phyloP scores from a whole-genome alignment of 2,797 vertebrate genomes.

The Borostomias antarcticus region DNA sequence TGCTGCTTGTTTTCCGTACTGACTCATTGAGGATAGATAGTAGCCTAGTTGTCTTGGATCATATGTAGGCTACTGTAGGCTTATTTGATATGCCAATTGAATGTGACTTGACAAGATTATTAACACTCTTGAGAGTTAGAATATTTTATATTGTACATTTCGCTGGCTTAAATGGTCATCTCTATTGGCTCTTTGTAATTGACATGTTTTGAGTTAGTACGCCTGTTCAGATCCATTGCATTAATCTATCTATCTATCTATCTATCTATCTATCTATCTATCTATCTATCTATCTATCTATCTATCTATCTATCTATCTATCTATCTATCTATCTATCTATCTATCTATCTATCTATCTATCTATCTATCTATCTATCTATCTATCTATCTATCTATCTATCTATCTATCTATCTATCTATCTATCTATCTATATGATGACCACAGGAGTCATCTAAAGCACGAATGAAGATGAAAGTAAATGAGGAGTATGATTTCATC shows the following conservation, averaged over 20 bases:
- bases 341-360: too few species aligned
- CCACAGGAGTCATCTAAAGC: neutral
- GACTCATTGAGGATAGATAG: neutral
- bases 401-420: neutral
- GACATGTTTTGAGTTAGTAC: too few species aligned
- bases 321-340: too few species aligned
- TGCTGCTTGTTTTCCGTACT: conserved; percentile 3
- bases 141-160: neutral
- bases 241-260: too few species aligned
- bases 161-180: neutral
- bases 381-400: too few species aligned
- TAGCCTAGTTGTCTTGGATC: neutral
- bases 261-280: too few species aligned
- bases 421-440: neutral
- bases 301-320: too few species aligned
- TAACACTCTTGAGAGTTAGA: neutral
- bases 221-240: too few species aligned
- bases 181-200: too few species aligned
- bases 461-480: neutral
- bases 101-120: neutral
- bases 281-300: too few species aligned
- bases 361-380: too few species aligned
- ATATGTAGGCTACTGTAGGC: neutral
- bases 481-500: neutral
- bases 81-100: neutral